Evolutionary conservation across 2,888 invertebrate species (phyloP).

Genomic region (Epinotia nisella): DNA sequence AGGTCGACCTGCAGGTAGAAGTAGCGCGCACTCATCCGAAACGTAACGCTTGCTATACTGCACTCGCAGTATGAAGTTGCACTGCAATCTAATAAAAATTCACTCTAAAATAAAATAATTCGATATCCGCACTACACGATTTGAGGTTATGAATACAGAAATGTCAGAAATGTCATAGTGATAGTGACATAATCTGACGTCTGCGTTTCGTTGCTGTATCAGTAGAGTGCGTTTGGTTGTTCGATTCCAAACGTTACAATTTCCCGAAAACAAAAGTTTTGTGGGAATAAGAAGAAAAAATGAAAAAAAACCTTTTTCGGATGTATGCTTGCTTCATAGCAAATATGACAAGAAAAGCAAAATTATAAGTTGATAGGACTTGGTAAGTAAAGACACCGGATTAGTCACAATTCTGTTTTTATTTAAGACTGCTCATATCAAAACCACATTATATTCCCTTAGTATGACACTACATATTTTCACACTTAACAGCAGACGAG

Average conservation of each 20-base stretch:
- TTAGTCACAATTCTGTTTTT: too few relatives aligned
- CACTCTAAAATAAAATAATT: constrained; percentile 28
- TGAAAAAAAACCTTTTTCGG: background rate
- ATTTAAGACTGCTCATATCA: too few relatives aligned
- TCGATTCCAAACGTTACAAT: background rate
- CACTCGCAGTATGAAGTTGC: constrained; percentile 1
- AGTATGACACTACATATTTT: too few relatives aligned
- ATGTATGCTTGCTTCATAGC: too few relatives aligned
- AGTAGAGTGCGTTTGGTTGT: background rate
- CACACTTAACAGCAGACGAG: too few relatives aligned
- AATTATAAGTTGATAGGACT: too few relatives aligned
- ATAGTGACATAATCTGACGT: constrained; percentile 9
- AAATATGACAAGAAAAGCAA: too few relatives aligned
- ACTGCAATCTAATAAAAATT: constrained; percentile 4
- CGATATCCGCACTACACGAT: background rate
- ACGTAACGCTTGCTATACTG: background rate
- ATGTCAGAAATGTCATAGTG: constrained; percentile 18
- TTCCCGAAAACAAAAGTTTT: background rate
- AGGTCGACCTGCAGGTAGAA: constrained; percentile 66
- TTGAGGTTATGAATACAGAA: constrained; percentile 30
- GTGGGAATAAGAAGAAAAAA: background rate
- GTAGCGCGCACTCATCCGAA: constrained; percentile 56
- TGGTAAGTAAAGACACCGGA: too few relatives aligned
- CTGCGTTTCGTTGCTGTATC: constrained; percentile 25
- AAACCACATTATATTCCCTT: too few relatives aligned